Conservation (phyloP, 2,113 vertebrate species). For the Psilopsiagon aurifrons region DNA sequence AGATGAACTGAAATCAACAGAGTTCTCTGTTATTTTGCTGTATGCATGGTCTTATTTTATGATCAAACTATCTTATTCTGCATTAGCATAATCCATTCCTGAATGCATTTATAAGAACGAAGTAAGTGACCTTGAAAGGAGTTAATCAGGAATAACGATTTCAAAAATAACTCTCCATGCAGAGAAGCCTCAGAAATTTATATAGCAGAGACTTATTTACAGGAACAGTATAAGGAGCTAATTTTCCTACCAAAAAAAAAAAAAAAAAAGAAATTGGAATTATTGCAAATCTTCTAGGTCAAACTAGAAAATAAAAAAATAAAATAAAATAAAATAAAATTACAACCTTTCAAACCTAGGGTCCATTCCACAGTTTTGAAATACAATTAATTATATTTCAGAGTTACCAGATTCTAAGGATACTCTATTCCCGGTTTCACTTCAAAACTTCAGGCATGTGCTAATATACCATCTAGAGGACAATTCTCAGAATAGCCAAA, state of each 20-base stretch:
- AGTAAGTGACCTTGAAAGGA: neutral
- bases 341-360: neutral
- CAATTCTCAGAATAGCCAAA: neutral
- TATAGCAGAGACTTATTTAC: neutral
- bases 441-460: neutral
- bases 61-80: neutral
- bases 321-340: neutral
- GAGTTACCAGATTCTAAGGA: neutral
- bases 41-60: neutral
- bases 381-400: fast-evolving
- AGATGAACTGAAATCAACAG: neutral
- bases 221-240: neutral
- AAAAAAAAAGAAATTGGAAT: neutral
- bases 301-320: neutral
- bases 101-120: neutral
- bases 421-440: neutral
- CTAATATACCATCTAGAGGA: conserved; percentile 28
- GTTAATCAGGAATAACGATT: neutral
- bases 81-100: conserved; percentile 13
- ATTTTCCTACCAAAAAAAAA: neutral
- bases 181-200: neutral
- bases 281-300: neutral
- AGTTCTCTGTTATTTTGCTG: neutral
- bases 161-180: neutral
- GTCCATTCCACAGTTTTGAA: neutral